phyloP scores from a whole-genome alignment of 2,113 vertebrate species.

The Nannospalax galili region DNA sequence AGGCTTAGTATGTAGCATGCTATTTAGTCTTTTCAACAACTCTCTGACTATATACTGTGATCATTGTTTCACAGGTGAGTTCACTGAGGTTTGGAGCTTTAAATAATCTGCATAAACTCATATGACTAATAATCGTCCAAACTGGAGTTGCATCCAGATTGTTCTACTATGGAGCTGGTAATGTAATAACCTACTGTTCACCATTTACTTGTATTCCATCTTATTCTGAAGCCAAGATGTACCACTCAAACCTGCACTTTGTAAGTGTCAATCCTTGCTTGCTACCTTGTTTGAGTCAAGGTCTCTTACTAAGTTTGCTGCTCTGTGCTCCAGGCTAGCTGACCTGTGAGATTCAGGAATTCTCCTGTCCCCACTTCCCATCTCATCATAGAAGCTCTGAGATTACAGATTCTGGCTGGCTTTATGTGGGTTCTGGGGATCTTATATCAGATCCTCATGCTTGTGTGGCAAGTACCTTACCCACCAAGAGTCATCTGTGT shows the following conservation, averaged over 20 bases:
- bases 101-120: neutral
- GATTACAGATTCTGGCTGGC: neutral
- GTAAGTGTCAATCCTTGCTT: too few relatives aligned
- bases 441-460: neutral
- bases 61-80: neutral
- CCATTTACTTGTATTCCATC: neutral
- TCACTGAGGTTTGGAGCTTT: neutral
- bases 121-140: neutral
- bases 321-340: neutral
- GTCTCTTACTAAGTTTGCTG: neutral
- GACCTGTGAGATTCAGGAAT: too few relatives aligned
- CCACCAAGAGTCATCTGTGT: neutral
- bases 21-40: slow-evolving; percentile 19
- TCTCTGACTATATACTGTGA: neutral
- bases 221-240: neutral
- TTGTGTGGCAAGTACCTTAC: neutral
- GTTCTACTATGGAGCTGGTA: neutral
- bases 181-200: neutral
- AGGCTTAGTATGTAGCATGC: neutral
- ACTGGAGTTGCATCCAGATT: neutral
- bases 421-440: neutral
- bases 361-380: neutral
- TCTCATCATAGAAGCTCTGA: neutral
- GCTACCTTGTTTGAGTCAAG: too few relatives aligned
- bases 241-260: neutral